A percentile compares a stretch with the other conserved stretches of the same genome.
These are phyloP conservation scores for Teleogryllus oceanicus DNA, from an alignment of 2,888 invertebrate species.

Conservation along the genomic window DNA sequence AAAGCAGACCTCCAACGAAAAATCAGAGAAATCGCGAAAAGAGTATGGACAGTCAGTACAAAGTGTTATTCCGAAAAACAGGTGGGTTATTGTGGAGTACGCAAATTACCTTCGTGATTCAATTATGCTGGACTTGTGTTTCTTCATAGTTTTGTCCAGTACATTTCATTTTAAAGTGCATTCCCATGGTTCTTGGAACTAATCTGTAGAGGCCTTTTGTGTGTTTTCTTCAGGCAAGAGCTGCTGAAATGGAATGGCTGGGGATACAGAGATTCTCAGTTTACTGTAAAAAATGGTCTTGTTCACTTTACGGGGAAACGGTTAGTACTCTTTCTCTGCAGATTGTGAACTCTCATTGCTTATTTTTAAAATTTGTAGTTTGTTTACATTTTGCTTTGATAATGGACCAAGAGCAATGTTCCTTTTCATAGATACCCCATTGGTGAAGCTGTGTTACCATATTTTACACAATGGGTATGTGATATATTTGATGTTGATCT, in stretches of 20 bases:
- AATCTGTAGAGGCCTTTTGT: no score
- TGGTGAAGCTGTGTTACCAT: constrained; percentile 67
- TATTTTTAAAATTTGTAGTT: constrained; percentile 4
- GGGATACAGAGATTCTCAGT: constrained; percentile 97
- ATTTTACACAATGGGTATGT: constrained; percentile 76
- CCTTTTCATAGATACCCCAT: constrained; percentile 66
- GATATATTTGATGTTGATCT: constrained; percentile 67
- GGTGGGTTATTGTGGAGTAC: no score
- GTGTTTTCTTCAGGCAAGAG: constrained; percentile 68
- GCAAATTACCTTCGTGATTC: no score
- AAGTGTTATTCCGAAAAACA: no score
- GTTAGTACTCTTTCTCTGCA: constrained; percentile 50
- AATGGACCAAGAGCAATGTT: neutral
- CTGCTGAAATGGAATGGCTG: constrained; percentile 98
- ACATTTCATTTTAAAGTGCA: no score
- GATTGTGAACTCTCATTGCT: no score
- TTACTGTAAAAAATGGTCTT: constrained; percentile 62
- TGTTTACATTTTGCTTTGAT: constrained; percentile 23
- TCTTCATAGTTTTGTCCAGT: no score
- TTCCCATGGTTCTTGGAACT: no score
- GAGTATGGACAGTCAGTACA: no score
- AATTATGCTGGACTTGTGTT: no score
- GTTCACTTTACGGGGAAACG: constrained; percentile 81
- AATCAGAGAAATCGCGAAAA: no score
- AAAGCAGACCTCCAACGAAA: no score